phyloP scores from a whole-genome alignment of 1,140 invertebrate genomes.

The Alviniconcha marisindica region DNA sequence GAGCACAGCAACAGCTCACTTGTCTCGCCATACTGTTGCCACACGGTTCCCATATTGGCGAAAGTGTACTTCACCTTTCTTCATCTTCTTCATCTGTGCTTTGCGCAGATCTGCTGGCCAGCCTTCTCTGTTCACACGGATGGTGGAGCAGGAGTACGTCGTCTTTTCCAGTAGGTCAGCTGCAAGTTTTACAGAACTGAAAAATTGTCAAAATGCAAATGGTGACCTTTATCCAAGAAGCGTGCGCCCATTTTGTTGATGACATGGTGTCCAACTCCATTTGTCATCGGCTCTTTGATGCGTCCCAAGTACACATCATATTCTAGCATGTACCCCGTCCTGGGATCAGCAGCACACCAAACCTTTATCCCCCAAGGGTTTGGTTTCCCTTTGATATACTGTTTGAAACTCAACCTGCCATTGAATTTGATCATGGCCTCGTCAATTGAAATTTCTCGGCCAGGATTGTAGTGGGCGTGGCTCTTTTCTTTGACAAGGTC shows the following conservation, averaged over 20 bases:
- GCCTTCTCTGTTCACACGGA: too few species aligned
- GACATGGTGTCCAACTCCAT: not conserved
- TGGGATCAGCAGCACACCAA: not conserved
- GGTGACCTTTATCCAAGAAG: not conserved
- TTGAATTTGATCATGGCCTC: slow-evolving; percentile 77
- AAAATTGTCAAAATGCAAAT: not conserved
- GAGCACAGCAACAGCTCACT: too few species aligned
- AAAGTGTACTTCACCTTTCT: too few species aligned
- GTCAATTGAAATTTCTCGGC: slow-evolving; percentile 59
- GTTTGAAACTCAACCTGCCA: slow-evolving; percentile 72
- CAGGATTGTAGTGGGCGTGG: slow-evolving; percentile 34
- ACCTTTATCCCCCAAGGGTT: slow-evolving; percentile 3
- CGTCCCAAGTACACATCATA: not conserved
- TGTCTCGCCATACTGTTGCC: too few species aligned
- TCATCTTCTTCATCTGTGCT: too few species aligned
- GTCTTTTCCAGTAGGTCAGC: too few species aligned
- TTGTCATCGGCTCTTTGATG: not conserved
- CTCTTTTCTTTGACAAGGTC: slow-evolving; percentile 39
- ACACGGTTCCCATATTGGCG: too few species aligned
- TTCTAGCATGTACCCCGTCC: not conserved
- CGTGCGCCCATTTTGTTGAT: not conserved
- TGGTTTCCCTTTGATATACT: slow-evolving; percentile 70
- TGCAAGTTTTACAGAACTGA: too few species aligned
- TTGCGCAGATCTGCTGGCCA: too few species aligned
- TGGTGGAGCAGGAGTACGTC: too few species aligned